Evolutionary conservation across 2,797 vertebrate genomes (phyloP), one percentile per base, ranked within the genome.

Genomic region (Peromyscus nudipes): DNA sequence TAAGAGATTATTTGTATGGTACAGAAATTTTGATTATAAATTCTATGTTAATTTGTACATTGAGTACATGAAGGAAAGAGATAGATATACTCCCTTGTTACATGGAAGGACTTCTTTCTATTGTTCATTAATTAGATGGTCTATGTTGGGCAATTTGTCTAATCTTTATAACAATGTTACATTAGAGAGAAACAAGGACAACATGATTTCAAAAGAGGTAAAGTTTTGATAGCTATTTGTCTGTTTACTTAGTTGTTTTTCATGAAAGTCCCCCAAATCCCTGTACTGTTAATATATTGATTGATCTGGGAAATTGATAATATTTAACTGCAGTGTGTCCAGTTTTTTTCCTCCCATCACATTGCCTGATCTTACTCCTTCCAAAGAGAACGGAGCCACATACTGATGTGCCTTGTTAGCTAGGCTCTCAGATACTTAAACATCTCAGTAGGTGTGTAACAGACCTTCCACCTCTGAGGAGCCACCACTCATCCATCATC

Each of bases 261-360:
- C 27, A 49, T 37, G 4, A 79, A 34, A 9, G 4, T 11, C 81
- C 69, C 34, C 40, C 11, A 43, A 9, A 77, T 55, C 6, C 1
- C 43, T n/a, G 13, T 40, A n/a, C 25, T 89, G n/a, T 52, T 90
- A 8, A 69, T 87, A 91, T 77, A 82, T 12, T 77, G 19, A 64
- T 64, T 46, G 21, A 83, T 71, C 21, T 83, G n/a, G 67, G 43
- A 27, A 64, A 64, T 31, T 34, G 9, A 65, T 71, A 52, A 69
- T 40, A 13, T 21, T 81, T 46, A n/a, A 57, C 31, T 76, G 46
- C 62, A 5, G 6, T 46, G 37, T 62, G 40, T 6, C 6, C 1
- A 12, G 6, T 43, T 60, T 6, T 62, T 8, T 40, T 1, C 6
- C 16, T 12, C 46, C 12, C 2, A 23, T 6, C 0, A 43, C n/a